Evolutionary conservation across 2,888 invertebrate genomes (phyloP), one percentile per base, ranked within the genome.

Genomic region (Patella caerulea): DNA sequence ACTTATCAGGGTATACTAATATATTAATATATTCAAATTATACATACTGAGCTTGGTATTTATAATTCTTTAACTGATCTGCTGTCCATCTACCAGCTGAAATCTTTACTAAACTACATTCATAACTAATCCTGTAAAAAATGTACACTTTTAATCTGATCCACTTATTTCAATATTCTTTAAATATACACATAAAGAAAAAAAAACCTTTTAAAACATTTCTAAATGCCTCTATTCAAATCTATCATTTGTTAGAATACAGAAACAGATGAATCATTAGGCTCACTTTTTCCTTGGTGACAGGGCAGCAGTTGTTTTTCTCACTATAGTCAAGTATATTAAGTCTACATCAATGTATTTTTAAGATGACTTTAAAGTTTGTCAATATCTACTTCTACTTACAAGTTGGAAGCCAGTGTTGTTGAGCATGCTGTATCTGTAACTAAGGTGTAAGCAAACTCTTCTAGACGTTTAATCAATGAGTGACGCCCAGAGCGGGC

Each of bases 1-100:
- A 17, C 56, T 0, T 4, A 14, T 14, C 29, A 2, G 29, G 29
- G 29, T 29, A 29, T 29, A 29, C 0, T 17, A 17, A 1, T 17
- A 56, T 56, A 56, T 15, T n/a, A 9, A 72, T 15, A 70, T 12
- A 45, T 34, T 54, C n/a, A 59, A 56, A 75, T 12, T 24, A 19
- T 52, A 84, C 88, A 86, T 82, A 88, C 88, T 86, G 86, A 53
- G 85, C 86, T 65, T 81, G 54, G 75, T 88, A 90, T 19, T 81
- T 78, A 75, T 82, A 88, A 55, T 86, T 88, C 76, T 86, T 84
- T 72, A 89, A 85, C 65, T 84, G 83, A 9, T 85, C 82, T 1
- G 86, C 82, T 52, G 85, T 84, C 89, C 89, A 88, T 55, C 89
- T 83, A 12, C 86, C 90, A 52, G 88, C 89, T 24, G 86, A 83